Evolutionary conservation across 2,888 invertebrate species (phyloP), one percentile per base, ranked within the genome.

Genomic region (Mythimna impura): DNA sequence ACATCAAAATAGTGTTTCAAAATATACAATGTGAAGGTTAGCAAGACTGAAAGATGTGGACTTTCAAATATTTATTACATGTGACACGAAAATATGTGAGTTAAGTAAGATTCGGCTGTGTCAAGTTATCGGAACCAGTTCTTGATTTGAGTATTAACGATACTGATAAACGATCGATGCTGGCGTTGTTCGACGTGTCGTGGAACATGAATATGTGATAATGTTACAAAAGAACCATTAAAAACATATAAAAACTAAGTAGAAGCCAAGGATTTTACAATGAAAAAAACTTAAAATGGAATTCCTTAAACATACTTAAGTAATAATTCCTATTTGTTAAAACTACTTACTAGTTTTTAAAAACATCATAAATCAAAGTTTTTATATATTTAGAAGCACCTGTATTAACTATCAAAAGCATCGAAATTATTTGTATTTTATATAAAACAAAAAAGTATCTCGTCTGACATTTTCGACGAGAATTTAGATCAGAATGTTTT

Each of bases 61-160:
- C 93, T 93, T 93, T 93, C 92, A 91, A 93, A 93, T 91, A 89
- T 86, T 87, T 78, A 81, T 82, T 66, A 71, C 67, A 77, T 88
- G 88, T 89, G 88, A 90, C 89, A 91, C 86, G 86, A 89, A 90
- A 89, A 88, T 86, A 87, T 87, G 80, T 86, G 81, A 86, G 82
- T 90, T 87, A 88, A 87, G 89, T 86, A 88, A 87, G 78, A 88
- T 88, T 85, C 76, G 84, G 76, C 75, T 77, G 76, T 87, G 83
- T 86, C 86, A 86, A 82, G 83, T 86, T 84, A 87, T 83, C 86
- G 76, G 65, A 89, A 91, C 90, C 90, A 70, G 90, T 91, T 89
- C 72, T 83, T 81, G 81, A 84, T 86, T 81, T 80, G 74, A 73
- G 76, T 83, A 75, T 73, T 74, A 83, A 76, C 64, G 72, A 80